Conservation (phyloP, 2,888 invertebrate genomes). For the Heteromurus nitidus region DNA sequence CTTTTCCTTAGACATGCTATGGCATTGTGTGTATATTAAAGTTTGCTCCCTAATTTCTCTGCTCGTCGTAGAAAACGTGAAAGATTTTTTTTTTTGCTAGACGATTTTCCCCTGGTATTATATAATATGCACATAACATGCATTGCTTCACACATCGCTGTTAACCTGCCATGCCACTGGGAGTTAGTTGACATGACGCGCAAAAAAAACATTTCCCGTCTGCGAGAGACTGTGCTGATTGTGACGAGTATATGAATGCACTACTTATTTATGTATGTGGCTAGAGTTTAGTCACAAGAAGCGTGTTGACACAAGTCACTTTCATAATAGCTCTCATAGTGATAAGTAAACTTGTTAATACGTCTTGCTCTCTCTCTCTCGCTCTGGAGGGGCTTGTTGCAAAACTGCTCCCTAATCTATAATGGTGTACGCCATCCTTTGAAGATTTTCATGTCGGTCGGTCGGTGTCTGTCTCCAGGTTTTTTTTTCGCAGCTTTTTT, state of each 20-base stretch:
- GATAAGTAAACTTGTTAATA: constrained; percentile 41
- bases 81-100: neutral
- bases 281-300: too few relatives aligned
- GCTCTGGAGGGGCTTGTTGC: constrained; percentile 24
- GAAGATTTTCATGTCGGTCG: constrained; percentile 22
- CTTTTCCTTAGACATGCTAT: neutral
- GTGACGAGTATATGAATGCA: too few relatives aligned
- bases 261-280: too few relatives aligned
- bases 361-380: neutral
- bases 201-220: too few relatives aligned
- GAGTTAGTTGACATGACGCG: too few relatives aligned
- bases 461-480: constrained; percentile 30
- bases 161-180: too few relatives aligned
- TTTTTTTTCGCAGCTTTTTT: constrained; percentile 26
- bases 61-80: neutral
- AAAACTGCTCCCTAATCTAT: constrained; percentile 1
- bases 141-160: too few relatives aligned
- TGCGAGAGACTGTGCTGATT: too few relatives aligned
- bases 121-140: too few relatives aligned
- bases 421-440: constrained; percentile 1
- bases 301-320: constrained; percentile 20
- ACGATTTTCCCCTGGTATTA: neutral
- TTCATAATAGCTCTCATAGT: constrained; percentile 15
- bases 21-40: neutral
- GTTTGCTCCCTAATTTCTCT: neutral